Evolutionary conservation across 2,888 invertebrate species (phyloP).

Genomic region (Mythimna ferrago): DNA sequence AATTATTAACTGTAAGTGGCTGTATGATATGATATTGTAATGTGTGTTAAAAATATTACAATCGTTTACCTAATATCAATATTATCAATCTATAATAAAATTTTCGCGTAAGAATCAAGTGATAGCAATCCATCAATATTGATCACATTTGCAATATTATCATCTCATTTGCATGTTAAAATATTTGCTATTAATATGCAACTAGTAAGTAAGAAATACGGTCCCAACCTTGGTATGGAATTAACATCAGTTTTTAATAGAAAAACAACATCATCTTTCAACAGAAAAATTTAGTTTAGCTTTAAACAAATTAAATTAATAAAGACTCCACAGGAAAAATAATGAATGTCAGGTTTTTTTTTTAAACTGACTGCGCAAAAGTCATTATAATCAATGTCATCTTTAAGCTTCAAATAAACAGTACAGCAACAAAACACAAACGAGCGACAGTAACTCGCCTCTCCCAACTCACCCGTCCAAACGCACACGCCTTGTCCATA

Average conservation of each 20-base stretch:
- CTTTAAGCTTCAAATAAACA: background rate
- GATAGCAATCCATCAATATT: background rate
- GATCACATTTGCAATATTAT: background rate
- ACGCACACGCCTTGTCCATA: constrained; percentile 68
- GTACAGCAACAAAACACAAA: background rate
- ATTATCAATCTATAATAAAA: background rate
- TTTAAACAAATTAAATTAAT: background rate
- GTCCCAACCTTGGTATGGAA: background rate
- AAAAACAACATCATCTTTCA: background rate
- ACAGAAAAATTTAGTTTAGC: too few relatives aligned
- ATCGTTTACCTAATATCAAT: background rate
- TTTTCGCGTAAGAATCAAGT: constrained; percentile 5
- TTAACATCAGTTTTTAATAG: background rate
- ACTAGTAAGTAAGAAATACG: background rate
- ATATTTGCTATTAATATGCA: background rate
- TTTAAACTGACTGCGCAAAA: too few relatives aligned
- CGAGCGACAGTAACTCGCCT: constrained; percentile 37
- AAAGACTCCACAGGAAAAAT: too few relatives aligned
- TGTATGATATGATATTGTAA: background rate
- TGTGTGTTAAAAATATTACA: background rate
- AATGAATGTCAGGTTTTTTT: too few relatives aligned
- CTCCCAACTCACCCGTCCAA: constrained; percentile 56
- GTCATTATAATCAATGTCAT: too few relatives aligned
- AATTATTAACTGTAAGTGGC: background rate
- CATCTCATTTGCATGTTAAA: background rate